phyloP scores from a whole-genome alignment of 2,888 invertebrate genomes.

The Oasisia sp. region DNA sequence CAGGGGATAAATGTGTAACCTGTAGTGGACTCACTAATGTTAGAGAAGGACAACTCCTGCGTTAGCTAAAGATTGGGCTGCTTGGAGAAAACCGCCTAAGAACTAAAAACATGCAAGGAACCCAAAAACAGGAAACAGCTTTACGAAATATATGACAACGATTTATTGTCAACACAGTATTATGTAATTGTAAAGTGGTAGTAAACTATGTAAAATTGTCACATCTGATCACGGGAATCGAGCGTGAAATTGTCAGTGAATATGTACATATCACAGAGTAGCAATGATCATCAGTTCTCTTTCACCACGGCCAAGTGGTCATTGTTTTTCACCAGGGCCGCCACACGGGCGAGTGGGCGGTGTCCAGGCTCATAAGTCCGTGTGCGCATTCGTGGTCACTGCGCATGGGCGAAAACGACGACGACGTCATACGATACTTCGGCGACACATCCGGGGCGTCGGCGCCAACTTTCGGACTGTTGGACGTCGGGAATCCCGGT shows the following conservation, averaged over 20 bases:
- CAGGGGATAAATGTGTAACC: no score
- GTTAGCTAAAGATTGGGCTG: no score
- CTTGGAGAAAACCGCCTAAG: no score
- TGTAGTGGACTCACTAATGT: no score
- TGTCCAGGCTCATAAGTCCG: neutral
- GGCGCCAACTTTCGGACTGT: neutral
- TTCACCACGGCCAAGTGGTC: neutral
- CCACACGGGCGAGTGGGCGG: neutral
- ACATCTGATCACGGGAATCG: neutral
- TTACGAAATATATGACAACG: neutral
- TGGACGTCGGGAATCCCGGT: neutral
- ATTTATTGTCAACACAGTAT: neutral
- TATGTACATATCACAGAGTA: constrained; percentile 17
- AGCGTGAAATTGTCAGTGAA: neutral
- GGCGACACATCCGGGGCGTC: constrained; percentile 11
- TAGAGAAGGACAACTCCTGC: no score
- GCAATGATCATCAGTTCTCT: neutral
- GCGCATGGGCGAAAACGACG: neutral
- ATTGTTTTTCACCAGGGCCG: neutral
- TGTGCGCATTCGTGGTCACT: neutral
- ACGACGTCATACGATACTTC: neutral
- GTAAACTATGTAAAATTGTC: neutral
- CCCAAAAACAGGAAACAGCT: neutral
- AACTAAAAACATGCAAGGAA: no score
- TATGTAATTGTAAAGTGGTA: neutral